Conservation (phyloP, 1,140 invertebrate genomes). For the Drosophila watanabei region DNA sequence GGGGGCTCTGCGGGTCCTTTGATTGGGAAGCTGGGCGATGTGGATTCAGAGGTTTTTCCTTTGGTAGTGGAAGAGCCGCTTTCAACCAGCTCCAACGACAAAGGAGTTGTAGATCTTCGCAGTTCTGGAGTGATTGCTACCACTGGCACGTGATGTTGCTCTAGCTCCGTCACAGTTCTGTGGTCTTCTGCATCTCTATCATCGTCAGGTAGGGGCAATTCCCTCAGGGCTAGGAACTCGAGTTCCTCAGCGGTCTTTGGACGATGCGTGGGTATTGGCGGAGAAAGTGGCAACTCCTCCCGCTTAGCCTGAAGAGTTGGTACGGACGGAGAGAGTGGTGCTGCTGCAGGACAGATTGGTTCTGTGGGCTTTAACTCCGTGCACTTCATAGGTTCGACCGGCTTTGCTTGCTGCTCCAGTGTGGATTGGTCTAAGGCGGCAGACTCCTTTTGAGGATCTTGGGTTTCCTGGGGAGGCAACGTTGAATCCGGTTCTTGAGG, state of each 20-base stretch:
- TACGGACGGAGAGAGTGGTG: conserved; percentile 1
- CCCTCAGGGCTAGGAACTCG: conserved; percentile 7
- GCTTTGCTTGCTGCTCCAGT: background rate
- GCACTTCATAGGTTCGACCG: background rate
- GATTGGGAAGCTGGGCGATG: conserved; percentile 70
- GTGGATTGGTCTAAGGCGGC: background rate
- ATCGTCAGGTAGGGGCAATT: conserved; percentile 12
- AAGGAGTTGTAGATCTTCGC: background rate
- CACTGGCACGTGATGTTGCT: background rate
- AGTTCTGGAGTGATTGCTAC: conserved; percentile 1
- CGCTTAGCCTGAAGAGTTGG: background rate
- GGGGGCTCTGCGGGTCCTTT: conserved; percentile 37
- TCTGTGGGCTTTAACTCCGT: background rate
- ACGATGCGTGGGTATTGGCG: conserved; percentile 71
- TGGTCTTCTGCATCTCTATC: too few relatives aligned
- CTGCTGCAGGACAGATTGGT: background rate
- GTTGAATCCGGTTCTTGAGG: background rate
- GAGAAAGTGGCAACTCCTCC: conserved; percentile 14
- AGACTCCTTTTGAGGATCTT: background rate
- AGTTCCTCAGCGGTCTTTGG: conserved; percentile 53
- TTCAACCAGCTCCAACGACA: conserved; percentile 24
- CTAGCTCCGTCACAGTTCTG: background rate
- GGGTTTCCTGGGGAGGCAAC: background rate
- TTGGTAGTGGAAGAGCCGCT: conserved; percentile 2
- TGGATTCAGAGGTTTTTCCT: conserved; percentile 22